Base-by-base conservation (phyloP, 2,797 vertebrate genomes). In the Anomalospiza imberbis region DNA sequence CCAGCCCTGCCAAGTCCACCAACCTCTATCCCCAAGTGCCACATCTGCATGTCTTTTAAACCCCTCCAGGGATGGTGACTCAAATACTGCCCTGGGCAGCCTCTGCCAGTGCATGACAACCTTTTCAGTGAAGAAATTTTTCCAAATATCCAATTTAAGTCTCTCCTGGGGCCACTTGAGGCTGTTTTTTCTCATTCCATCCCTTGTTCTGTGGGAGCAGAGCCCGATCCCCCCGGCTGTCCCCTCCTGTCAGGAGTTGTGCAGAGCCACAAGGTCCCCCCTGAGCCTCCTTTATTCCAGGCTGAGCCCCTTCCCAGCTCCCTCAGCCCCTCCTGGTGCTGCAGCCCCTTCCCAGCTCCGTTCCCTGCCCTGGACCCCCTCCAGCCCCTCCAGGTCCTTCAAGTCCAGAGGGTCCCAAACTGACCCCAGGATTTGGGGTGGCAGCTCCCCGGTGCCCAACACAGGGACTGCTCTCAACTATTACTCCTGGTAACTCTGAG, bases 161-260 rank as follows among this genome's bases (percentile, higher is more conserved):
- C n/a, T 80, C 24, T 60, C 17, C 51, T 74, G 45, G 12, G 15
- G 12, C 21, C 25, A 58, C 29, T 20, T 36, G n/a, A 68, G 40
- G 38, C 29, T 0, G 0, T 20, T 80, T 67, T 19, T 38, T 65
- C 57, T 81, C 4, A 20, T 42, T 63, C 22, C 42, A 3, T 47
- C 17, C n/a, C 47, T 5, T 22, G 22, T 13, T 47, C 13, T 28
- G 20, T 31, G 61, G 7, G 29, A 53, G n/a, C 36, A 76, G 6
- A 61, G 19, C 45, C 18, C 0, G 0, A 10, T 3, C 1, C 8
- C 10, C 10, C 24, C 4, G 0, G 13, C 18, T 80, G 11, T 38
- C 28, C 10, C 12, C 61, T 68, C 26, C 38, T 63, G 9, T 4
- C 67, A 78, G 60, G 20, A 29, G 3, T 3, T 78, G 72, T 20